These are phyloP conservation scores for Bellardia pandia DNA, from an alignment of 2,888 invertebrate genomes.

Conservation along the genomic window DNA sequence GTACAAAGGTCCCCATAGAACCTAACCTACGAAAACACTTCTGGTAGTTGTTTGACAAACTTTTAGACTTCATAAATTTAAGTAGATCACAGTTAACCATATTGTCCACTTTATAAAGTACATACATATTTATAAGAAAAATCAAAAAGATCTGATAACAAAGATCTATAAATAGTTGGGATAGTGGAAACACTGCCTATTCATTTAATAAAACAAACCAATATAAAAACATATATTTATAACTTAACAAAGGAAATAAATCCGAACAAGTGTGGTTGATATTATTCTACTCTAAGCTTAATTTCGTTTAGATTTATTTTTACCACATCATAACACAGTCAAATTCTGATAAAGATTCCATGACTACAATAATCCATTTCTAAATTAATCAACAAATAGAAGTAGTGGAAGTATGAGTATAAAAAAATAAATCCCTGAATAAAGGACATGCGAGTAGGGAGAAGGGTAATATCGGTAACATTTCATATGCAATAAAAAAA, in stretches of 20 bases:
- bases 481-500: neutral
- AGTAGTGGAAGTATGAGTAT: conserved; percentile 11
- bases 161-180: no score
- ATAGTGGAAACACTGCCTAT: neutral
- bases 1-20: no score
- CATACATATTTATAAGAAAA: no score
- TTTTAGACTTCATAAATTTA: no score
- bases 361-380: conserved; percentile 70
- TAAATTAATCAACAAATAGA: conserved; percentile 72
- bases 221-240: neutral
- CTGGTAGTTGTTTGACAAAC: no score
- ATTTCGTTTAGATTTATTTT: neutral
- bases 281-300: conserved; percentile 10
- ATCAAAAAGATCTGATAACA: no score
- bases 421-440: conserved; percentile 5
- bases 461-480: neutral
- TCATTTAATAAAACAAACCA: neutral
- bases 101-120: no score
- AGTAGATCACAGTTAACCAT: no score
- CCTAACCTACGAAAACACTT: no score
- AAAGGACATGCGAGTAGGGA: neutral
- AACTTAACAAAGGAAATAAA: neutral
- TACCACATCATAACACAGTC: neutral
- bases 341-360: conserved; percentile 40
- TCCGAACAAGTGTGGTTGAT: conserved; percentile 5